A percentile compares a stretch with the other conserved stretches of the same genome.
Evolutionary conservation across 2,113 vertebrate species (phyloP).

Genomic region (Fulica atra): DNA sequence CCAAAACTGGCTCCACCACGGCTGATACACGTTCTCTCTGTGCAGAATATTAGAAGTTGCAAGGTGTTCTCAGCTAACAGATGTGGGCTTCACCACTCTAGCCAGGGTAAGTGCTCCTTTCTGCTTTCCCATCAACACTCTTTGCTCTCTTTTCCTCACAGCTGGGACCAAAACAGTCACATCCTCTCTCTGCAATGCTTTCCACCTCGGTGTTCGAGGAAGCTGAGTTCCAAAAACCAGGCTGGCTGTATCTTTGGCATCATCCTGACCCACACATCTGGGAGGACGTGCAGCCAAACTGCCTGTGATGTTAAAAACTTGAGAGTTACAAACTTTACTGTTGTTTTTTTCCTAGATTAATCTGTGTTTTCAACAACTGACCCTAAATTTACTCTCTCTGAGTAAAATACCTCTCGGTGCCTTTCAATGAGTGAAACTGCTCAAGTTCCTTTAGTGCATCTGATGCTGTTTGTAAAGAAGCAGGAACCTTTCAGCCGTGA

Average conservation of each 20-base stretch:
- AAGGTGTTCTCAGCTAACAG: conserved; percentile 95
- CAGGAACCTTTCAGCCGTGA: rapidly evolving
- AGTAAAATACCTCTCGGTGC: background rate
- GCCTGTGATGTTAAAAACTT: rapidly evolving
- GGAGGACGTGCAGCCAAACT: background rate
- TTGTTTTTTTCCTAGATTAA: background rate
- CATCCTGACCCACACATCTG: rapidly evolving
- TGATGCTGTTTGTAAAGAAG: background rate
- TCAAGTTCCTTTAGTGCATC: background rate
- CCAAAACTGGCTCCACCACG: background rate
- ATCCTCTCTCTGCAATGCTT: background rate
- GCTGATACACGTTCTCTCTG: background rate
- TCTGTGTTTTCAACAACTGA: background rate
- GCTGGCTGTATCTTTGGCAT: rapidly evolving
- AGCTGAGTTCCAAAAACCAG: rapidly evolving
- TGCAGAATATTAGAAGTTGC: conserved; percentile 97
- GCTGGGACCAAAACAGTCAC: rapidly evolving
- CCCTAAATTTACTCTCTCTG: background rate
- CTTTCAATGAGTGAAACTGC: background rate
- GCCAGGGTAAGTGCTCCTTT: conserved; percentile 85
- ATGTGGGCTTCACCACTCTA: conserved; percentile 95
- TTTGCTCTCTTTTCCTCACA: background rate
- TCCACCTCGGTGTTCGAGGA: rapidly evolving
- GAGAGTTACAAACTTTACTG: rapidly evolving
- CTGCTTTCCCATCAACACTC: background rate